Base-by-base conservation (phyloP, 2,113 vertebrate species). In the Sminthopsis crassicaudata region DNA sequence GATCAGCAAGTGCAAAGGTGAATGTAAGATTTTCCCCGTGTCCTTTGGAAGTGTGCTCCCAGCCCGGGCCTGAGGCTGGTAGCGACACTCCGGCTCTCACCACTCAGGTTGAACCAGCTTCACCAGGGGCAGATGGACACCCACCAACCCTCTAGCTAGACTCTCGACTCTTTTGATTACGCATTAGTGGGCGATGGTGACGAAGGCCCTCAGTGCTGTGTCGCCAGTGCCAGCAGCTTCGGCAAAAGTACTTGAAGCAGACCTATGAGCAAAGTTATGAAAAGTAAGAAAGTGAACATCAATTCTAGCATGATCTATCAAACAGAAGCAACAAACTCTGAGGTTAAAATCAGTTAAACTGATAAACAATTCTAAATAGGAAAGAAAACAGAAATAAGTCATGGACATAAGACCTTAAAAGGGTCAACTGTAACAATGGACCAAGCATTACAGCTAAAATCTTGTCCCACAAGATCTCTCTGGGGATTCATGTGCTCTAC, bases 241-340 rank as follows among this genome's bases (percentile, higher is more conserved):
- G 99, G 96, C 99, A 99, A 99, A 99, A 99, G 98, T 99, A 99
- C 98, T 99, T 99, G 98, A 99, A 99, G 98, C 99, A 99, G 97
- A 99, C 99, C 99, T 99, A 97, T 0, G 0, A 50, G 76, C 36
- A 2, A 50, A 11, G 9, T 36, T 36, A 24, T 2, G 52, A 50
- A 23, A 19, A 16, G n/a, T 0, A 92, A 52, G 52, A 0, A 48
- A 10, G 0, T 8, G 30, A 36, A 91, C 12, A 46, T 14, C 53
- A 57, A n/a, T 19, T 42, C n/a, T 42, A 22, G n/a, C n/a, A 84
- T 42, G 67, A 84, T 84, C 67, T 10, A 8, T 23, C 16, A 84
- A n/a, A 1, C 36, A 42, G 16, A 25, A 42, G 67, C 67, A 84
- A 22, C 67, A 12, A 16, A 84, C 25, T 84, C 67, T 76, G 67